A percentile compares a stretch with the other conserved stretches of the same genome.
Conservation (phyloP, 2,888 invertebrate genomes). For the Lasioglossum malachurum region DNA sequence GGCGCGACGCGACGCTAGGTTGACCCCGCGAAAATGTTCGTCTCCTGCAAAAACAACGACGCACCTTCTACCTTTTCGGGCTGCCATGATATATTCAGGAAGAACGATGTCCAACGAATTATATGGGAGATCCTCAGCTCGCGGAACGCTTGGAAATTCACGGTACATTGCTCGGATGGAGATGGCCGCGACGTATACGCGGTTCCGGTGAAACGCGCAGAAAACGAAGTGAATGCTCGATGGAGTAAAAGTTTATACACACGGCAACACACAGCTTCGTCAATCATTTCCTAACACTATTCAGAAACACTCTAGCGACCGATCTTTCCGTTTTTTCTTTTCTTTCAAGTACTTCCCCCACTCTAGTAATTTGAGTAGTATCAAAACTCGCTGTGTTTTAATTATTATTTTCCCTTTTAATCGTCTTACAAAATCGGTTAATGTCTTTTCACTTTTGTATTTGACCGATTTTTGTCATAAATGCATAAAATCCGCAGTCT, state of each 20-base stretch:
- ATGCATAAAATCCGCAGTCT: background rate
- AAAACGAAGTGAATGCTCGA: constrained; percentile 43
- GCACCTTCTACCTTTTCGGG: constrained; percentile 24
- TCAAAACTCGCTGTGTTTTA: background rate
- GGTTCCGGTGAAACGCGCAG: constrained; percentile 43
- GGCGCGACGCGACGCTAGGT: background rate
- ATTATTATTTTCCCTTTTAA: too few species aligned
- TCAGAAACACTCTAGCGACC: background rate
- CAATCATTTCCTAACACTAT: background rate
- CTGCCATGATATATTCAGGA: constrained; percentile 60
- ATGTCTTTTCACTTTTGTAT: too few species aligned
- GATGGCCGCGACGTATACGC: constrained; percentile 51
- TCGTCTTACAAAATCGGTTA: too few species aligned
- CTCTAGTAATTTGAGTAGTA: background rate
- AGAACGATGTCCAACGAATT: constrained; percentile 66
- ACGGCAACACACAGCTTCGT: constrained; percentile 2
- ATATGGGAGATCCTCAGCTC: constrained; percentile 61
- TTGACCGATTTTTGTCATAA: background rate
- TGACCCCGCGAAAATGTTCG: constrained; percentile 18
- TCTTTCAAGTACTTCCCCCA: background rate
- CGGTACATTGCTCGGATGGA: constrained; percentile 57
- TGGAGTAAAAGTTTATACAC: constrained; percentile 40
- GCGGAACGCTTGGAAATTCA: constrained; percentile 71
- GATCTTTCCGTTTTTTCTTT: constrained; percentile 1
- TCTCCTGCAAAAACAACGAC: constrained; percentile 29